Evolutionary conservation across 2,113 vertebrate genomes (phyloP), one percentile per base, ranked within the genome.

Genomic region (Zosterops lateralis): DNA sequence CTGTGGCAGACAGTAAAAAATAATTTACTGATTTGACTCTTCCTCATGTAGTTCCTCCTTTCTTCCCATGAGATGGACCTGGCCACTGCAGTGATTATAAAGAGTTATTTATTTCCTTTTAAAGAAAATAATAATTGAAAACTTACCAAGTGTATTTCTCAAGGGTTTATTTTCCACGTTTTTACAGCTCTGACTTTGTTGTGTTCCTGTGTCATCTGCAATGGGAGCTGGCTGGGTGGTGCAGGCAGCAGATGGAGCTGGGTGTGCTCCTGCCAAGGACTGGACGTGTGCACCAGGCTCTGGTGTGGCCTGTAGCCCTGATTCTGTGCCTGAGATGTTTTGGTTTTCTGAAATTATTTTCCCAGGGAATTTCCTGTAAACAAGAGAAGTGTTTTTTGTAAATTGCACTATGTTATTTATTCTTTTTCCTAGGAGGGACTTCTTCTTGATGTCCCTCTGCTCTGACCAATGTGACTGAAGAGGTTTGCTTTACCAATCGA

Each of bases 161-260:
- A 68, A 48, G 9, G 8, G 17, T 72, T 84, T 65, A 12, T 82
- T 89, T 53, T 73, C 40, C 20, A 3, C 0, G 0, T 38, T 86
- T 84, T 42, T 28, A 7, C n/a, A 95, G 78, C 79, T 79, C 28
- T 62, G 81, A 12, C 58, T 96, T 93, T 73, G 64, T 40, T 94
- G 76, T 77, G 47, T 77, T 68, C 32, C 80, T 56, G 60, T n/a
- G 6, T 71, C 74, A 85, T 77, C 84, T 97, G 95, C 93, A 82
- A 17, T 19, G 53, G 57, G 56, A 91, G 26, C 84, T 25, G 95
- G 97, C 90, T 89, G 72, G 84, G 50, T 62, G 96, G 91, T 92
- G 66, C 38, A 9, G 28, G 54, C 32, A 92, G 82, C 97, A 98
- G 97, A 97, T 96, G 97, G 97, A 56, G 75, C 88, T 92, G 94